Percentiles rank a stretch among this genome's conserved stretches.
These are phyloP conservation scores for Eupithecia dodoneata DNA, from an alignment of 2,888 invertebrate species.

Conservation along the genomic window DNA sequence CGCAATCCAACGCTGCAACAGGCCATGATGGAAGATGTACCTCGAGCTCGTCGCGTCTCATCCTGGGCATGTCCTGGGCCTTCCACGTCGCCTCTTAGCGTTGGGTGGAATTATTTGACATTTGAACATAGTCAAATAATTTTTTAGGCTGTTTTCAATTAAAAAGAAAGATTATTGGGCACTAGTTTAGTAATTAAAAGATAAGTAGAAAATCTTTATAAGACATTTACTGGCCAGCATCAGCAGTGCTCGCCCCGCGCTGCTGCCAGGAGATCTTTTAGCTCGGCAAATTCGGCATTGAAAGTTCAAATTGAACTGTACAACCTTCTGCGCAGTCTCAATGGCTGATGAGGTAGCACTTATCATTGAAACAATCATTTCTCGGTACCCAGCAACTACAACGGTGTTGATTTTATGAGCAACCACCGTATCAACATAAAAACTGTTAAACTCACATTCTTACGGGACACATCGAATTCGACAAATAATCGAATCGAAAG, in stretches of 20 bases:
- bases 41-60: no score
- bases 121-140: no score
- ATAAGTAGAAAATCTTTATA: background rate
- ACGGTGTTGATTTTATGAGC: conserved; percentile 44
- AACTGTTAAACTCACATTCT: conserved; percentile 20
- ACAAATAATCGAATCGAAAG: conserved; percentile 5
- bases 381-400: conserved; percentile 5
- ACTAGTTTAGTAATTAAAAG: no score
- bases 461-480: conserved; percentile 7
- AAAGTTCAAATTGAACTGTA: background rate
- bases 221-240: background rate
- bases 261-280: background rate
- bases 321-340: background rate
- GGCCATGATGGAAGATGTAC: no score
- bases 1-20: no score
- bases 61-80: no score
- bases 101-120: no score
- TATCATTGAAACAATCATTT: conserved; percentile 14
- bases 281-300: background rate
- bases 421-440: conserved; percentile 48
- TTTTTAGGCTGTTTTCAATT: no score
- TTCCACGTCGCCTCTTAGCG: no score
- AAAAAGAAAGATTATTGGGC: no score
- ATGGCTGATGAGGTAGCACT: conserved; percentile 12
- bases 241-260: background rate